phyloP scores from a whole-genome alignment of 2,888 invertebrate genomes.

The Heliconius ethilla region DNA sequence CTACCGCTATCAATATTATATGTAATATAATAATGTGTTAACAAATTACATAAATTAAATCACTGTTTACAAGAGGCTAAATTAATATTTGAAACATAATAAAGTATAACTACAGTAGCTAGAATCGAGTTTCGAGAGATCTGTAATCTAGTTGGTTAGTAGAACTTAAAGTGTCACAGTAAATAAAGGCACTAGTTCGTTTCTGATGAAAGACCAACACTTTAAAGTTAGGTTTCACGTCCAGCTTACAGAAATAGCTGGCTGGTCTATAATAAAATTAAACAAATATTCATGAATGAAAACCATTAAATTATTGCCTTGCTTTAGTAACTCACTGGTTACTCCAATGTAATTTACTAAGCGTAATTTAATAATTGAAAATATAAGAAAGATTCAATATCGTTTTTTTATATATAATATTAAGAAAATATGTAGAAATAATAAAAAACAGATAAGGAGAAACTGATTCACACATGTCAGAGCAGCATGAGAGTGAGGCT shows the following conservation, averaged over 20 bases:
- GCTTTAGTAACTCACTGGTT: too few relatives aligned
- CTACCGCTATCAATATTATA: neutral
- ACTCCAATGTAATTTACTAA: too few relatives aligned
- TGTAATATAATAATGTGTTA: neutral
- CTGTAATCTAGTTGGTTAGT: neutral
- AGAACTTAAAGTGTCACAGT: slow-evolving; percentile 5
- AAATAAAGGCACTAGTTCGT: slow-evolving; percentile 6
- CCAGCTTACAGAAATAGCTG: neutral
- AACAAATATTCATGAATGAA: too few relatives aligned
- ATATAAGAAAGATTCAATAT: neutral
- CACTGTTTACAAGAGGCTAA: neutral
- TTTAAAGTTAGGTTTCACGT: slow-evolving; percentile 9
- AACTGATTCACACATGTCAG: neutral
- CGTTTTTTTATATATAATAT: neutral
- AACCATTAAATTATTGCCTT: too few relatives aligned
- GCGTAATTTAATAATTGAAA: too few relatives aligned
- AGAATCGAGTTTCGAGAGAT: neutral
- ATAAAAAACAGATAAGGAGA: neutral
- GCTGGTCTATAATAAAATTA: neutral
- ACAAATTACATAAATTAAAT: neutral
- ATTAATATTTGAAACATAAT: neutral
- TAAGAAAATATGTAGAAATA: neutral
- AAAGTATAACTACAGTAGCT: neutral
- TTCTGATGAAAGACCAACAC: slow-evolving; percentile 14
- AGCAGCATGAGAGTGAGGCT: slow-evolving; percentile 15